Base-by-base conservation (phyloP, 2,113 vertebrate species). In the Elephas maximus region DNA sequence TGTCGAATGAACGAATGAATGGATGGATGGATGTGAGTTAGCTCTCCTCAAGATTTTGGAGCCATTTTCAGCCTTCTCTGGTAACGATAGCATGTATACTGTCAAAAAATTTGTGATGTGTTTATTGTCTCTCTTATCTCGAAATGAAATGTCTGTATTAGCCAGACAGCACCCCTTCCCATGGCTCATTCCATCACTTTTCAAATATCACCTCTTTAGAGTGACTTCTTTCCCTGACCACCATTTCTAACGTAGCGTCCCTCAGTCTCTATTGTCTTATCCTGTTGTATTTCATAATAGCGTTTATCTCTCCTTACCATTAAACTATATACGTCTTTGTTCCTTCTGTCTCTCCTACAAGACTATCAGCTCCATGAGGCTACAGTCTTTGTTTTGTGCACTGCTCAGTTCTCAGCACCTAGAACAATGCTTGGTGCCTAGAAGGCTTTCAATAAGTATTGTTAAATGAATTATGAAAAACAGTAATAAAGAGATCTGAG, bases 391-490 rank as follows among this genome's bases (percentile, higher is more conserved):
- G 9, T 93, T 62, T 85, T 85, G 28, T 74, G 65, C 20, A 6
- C 7, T 23, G n/a, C 17, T 93, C 53, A 87, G 33, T 92, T 93
- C 62, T 60, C 57, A 94, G 24, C 3, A 77, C 23, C 1, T 86
- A 60, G 37, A 76, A 37, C 8, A 78, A 53, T 57, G 23, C 51
- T 45, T 88, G 62, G 28, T 87, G 20, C 53, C 51, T 45, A n/a
- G 10, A 7, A 91, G 62, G 1, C 33, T 92, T 91, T 93, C 8
- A 63, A 8, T 80, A 91, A 63, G 51, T 62, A 90, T 26, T 71
- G 11, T 53, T 69, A 62, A 94, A 84, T 77, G 85, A 83, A 85
- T 94, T 76, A 67, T 26, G 57, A 79, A 82, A 80, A 57, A 11
- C 6, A 4, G 23, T 65, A 11, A 69, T 30, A n/a, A 87, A 78